Evolutionary conservation across 2,888 invertebrate species (phyloP).

Genomic region (Aphidoletes aphidimyza): DNA sequence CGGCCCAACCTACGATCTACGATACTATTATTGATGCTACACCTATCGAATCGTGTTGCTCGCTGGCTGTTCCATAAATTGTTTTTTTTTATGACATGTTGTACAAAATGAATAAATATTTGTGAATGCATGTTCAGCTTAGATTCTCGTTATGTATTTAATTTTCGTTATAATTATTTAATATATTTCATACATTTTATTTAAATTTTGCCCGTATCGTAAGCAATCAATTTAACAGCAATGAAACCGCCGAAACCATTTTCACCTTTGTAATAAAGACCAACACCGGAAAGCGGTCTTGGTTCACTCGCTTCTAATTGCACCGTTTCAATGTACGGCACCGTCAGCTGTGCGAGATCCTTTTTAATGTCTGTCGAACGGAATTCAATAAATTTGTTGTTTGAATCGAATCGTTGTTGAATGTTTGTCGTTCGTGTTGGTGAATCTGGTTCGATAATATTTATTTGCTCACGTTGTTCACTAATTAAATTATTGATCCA

Average conservation of each 20-base stretch:
- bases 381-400: slow-evolving; percentile 68
- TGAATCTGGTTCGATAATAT: slow-evolving; percentile 63
- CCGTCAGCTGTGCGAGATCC: slow-evolving; percentile 70
- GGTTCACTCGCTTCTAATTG: slow-evolving; percentile 66
- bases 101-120: too few species aligned
- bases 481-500: slow-evolving; percentile 69
- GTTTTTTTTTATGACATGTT: too few species aligned
- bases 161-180: background rate
- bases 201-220: slow-evolving; percentile 62
- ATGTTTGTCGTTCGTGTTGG: slow-evolving; percentile 61
- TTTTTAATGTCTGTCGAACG: slow-evolving; percentile 67
- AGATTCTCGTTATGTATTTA: too few species aligned
- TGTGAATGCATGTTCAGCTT: too few species aligned
- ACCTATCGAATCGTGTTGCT: too few species aligned
- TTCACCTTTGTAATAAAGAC: slow-evolving; percentile 69
- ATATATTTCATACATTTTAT: background rate
- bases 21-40: too few species aligned
- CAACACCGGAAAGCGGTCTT: slow-evolving; percentile 68
- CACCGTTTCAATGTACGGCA: slow-evolving; percentile 71
- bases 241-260: slow-evolving; percentile 69
- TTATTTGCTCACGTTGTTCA: slow-evolving; percentile 62
- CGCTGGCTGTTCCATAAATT: too few species aligned
- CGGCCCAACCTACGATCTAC: too few species aligned
- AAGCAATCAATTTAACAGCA: slow-evolving; percentile 68
- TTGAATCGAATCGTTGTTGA: slow-evolving; percentile 62